Conservation (phyloP, 2,888 invertebrate species). For the Conus canariensis region DNA sequence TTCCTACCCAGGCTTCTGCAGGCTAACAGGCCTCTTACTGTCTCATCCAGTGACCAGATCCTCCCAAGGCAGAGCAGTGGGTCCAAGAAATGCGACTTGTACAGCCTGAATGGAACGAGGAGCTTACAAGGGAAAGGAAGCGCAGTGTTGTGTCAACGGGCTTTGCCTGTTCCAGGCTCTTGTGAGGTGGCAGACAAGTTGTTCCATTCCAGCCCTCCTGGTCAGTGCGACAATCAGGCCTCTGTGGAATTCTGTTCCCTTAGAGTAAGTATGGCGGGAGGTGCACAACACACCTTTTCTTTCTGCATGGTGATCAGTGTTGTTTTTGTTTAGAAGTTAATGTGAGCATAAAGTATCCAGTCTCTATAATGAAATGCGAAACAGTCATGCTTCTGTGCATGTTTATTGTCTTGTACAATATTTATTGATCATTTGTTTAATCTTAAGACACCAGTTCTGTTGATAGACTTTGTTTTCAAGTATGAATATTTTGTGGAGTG, state of each 20-base stretch:
- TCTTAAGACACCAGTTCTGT: too few species aligned
- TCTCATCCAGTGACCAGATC: background rate
- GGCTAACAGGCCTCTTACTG: background rate
- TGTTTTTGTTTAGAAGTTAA: background rate
- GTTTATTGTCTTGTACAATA: too few species aligned
- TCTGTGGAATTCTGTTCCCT: conserved; percentile 43
- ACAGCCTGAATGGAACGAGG: background rate
- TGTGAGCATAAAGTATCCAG: too few species aligned
- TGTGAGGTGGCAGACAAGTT: conserved; percentile 49
- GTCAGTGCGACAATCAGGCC: conserved; percentile 42
- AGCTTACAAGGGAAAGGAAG: background rate
- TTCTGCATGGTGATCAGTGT: background rate
- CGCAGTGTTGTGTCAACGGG: conserved; percentile 38
- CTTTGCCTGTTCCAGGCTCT: conserved; percentile 45
- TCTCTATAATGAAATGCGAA: too few species aligned
- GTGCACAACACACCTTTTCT: background rate
- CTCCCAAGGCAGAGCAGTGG: background rate
- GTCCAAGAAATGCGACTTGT: conserved; percentile 12
- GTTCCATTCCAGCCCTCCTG: conserved; percentile 44
- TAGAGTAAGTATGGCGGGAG: conserved; percentile 29
- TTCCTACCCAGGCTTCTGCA: background rate
- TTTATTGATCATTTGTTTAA: too few species aligned
- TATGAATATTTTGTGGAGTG: too few species aligned
- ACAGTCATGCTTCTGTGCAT: too few species aligned
- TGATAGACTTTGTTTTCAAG: too few species aligned